phyloP scores from a whole-genome alignment of 2,888 invertebrate species.

The Heteromurus nitidus region DNA sequence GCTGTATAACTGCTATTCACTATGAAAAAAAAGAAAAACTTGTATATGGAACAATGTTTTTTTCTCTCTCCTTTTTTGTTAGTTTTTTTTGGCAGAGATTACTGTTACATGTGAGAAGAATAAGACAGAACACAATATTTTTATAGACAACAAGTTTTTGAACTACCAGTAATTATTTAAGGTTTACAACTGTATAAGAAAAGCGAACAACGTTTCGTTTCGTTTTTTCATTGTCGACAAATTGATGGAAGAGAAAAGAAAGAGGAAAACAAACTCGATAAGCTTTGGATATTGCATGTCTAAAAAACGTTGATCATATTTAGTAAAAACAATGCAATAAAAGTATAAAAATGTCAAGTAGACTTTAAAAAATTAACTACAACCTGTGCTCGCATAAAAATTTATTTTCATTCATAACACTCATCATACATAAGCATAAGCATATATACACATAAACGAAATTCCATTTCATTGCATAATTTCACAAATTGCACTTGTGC shows the following conservation, averaged over 20 bases:
- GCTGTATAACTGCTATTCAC: constrained; percentile 17
- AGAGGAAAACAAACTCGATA: constrained; percentile 24
- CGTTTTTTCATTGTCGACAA: constrained; percentile 15
- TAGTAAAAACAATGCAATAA: constrained; percentile 65
- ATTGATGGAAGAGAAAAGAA: constrained; percentile 33
- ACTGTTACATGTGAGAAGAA: constrained; percentile 58
- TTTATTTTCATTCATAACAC: no score
- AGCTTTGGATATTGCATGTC: constrained; percentile 63
- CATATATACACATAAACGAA: no score
- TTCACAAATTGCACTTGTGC: no score
- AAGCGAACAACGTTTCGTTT: no score
- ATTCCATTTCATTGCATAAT: no score
- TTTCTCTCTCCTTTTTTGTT: constrained; percentile 40
- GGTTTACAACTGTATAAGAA: constrained; percentile 23
- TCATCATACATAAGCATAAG: no score
- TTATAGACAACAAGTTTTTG: constrained; percentile 61
- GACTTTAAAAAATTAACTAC: no score
- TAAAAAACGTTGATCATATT: constrained; percentile 58
- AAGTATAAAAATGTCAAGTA: constrained; percentile 63
- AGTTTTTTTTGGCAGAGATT: constrained; percentile 61
- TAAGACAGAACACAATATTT: constrained; percentile 62
- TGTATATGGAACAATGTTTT: constrained; percentile 41
- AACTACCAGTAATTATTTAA: constrained; percentile 53
- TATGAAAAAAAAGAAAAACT: background rate
- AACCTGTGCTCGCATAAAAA: no score